A percentile compares a stretch with the other conserved stretches of the same genome.
Evolutionary conservation across 1,140 invertebrate species (phyloP).

Genomic region (Propsilocerus akamusi): DNA sequence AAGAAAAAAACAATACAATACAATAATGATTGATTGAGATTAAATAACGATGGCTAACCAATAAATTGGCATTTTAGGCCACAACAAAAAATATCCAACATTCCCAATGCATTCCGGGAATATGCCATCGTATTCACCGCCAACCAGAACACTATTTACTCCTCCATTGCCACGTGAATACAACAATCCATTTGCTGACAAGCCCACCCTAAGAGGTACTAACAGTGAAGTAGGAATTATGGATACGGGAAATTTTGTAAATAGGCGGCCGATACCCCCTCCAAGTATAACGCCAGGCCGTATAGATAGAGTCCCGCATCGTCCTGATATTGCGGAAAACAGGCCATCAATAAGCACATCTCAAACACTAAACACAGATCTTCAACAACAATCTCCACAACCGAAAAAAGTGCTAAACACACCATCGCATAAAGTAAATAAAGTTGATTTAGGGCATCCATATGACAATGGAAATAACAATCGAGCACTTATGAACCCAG

Average conservation of each 20-base stretch:
- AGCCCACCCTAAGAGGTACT: constrained; percentile 56
- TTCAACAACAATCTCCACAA: constrained; percentile 11
- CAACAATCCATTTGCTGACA: constrained; percentile 62
- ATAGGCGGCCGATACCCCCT: constrained; percentile 49
- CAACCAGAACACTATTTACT: constrained; percentile 53
- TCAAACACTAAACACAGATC: constrained; percentile 8
- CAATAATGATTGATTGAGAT: too few species aligned
- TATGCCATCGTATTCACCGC: constrained; percentile 61
- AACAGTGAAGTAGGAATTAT: constrained; percentile 24
- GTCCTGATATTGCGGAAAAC: constrained; percentile 25
- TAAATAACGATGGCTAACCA: too few species aligned
- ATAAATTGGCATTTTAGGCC: too few species aligned
- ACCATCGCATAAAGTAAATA: constrained; percentile 36
- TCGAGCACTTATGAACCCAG: constrained; percentile 6
- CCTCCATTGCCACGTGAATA: constrained; percentile 59
- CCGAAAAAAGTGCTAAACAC: constrained; percentile 55
- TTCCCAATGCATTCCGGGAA: constrained; percentile 33
- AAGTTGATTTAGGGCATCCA: constrained; percentile 12
- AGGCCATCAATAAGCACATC: background rate
- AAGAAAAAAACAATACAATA: too few species aligned
- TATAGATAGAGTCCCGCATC: constrained; percentile 58
- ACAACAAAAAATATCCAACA: constrained; percentile 24
- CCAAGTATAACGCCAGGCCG: constrained; percentile 55
- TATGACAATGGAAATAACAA: constrained; percentile 17
- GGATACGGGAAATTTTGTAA: constrained; percentile 34